Evolutionary conservation across 2,888 invertebrate genomes (phyloP).

Genomic region (Torymus texanus): DNA sequence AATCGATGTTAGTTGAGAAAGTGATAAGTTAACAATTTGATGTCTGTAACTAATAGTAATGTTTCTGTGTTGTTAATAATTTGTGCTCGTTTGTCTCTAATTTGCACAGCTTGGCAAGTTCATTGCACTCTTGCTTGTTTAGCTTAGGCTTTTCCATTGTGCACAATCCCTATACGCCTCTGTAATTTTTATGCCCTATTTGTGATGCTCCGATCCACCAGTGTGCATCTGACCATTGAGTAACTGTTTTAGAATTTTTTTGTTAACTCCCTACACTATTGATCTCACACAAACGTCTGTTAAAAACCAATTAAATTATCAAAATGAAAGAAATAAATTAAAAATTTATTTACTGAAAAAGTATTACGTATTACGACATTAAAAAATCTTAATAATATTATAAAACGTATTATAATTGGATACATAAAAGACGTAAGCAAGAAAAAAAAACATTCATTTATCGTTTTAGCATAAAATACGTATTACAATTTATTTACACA

Average conservation of each 20-base stretch:
- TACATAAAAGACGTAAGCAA: no score
- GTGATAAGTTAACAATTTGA: slow-evolving; percentile 16
- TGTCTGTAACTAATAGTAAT: not conserved
- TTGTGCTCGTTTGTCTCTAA: slow-evolving; percentile 7
- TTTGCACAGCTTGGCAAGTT: slow-evolving; percentile 27
- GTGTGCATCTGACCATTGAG: slow-evolving; percentile 39
- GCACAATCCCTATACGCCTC: slow-evolving; percentile 26
- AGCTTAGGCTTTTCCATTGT: slow-evolving; percentile 24
- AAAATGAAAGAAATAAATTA: no score
- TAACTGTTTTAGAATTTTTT: slow-evolving; percentile 39
- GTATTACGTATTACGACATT: no score
- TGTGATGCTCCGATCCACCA: slow-evolving; percentile 35
- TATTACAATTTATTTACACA: no score
- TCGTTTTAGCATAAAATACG: no score
- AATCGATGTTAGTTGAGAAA: not conserved
- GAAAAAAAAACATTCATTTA: no score
- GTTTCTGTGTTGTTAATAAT: not conserved
- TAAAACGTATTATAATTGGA: no score
- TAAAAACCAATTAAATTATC: no score
- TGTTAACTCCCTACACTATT: not conserved
- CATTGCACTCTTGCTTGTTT: slow-evolving; percentile 44
- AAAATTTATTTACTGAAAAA: no score
- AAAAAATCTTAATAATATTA: no score
- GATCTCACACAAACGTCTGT: no score
- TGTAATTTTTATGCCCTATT: slow-evolving; percentile 51